Evolutionary conservation across 2,888 invertebrate genomes (phyloP), one percentile per base, ranked within the genome.

Genomic region (Druceiella hillmani): DNA sequence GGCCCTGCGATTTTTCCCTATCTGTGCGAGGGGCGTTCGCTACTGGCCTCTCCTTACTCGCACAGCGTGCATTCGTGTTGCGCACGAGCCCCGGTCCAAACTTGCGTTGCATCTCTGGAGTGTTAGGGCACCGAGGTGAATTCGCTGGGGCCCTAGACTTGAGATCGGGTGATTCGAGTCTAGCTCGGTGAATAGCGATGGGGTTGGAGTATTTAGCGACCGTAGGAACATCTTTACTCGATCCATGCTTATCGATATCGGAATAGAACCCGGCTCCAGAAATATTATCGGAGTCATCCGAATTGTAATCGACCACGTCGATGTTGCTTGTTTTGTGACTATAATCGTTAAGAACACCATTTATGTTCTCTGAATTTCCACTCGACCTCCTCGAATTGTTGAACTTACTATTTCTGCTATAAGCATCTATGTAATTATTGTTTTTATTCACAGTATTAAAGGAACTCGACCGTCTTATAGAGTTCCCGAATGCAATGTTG

Each of bases 131-230:
- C 50, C 71, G 62, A 0, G 53, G 73, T 64, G 6, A 68, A 34
- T 73, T 74, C 1, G 65, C 61, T 6, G 70, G 64, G 1, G 62
- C 70, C 3, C 64, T 55, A 4, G 66, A 58, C 45, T 73, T 74
- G 36, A 70, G 54, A 50, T 73, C 69, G 2, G 68, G 68, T 4
- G 67, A 65, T 46, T 79, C 81, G 22, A 81, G 53, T 47, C 78
- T 59, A n/a, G 78, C 74, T 60, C 82, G 50, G 50, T 87, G 66
- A 64, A 84, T 65, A 55, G 82, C 75, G 42, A 79, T 70, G n/a
- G 85, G 83, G 47, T 87, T 74, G 58, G 90, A 91, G 50, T 81
- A 80, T 78, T 78, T 46, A 71, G 74, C 26, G 70, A 64, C 40
- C 75, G 51, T 34, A 62, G 61, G 13, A 20, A 34, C 32, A 5